Evolutionary conservation across 2,113 vertebrate species (phyloP), one percentile per base, ranked within the genome.

Genomic region (Alexandromys fortis): DNA sequence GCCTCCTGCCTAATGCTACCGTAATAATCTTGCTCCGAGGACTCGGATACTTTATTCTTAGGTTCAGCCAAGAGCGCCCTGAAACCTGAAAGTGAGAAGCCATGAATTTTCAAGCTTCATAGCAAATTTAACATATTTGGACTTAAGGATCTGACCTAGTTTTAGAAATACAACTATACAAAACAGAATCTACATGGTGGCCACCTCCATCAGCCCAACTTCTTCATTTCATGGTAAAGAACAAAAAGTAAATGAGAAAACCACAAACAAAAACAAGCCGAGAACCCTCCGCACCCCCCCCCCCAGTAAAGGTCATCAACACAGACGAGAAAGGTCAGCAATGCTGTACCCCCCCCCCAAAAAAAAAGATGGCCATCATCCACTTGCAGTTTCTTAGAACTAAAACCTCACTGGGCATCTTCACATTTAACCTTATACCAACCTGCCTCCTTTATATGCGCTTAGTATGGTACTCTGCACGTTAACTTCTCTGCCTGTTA

Each of bases 61-160:
- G 99, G 99, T 97, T 99, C 99, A 92, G 99, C 99, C 98, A 99
- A 98, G 96, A 99, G 99, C 86, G 99, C 99, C 94, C 99, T 99
- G 98, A 99, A 99, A 97, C 99, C 99, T 99, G 95, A 94, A 98
- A 98, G 77, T 94, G 92, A 97, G 10, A 98, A 86, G 0, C 86
- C 30, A 97, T n/a, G 70, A 17, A 90, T 49, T 1, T 96, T 90
- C 22, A 96, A 85, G 35, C 22, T 94, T 65, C 4, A 96, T 26
- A 94, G 52, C 24, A 94, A 86, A 97, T 26, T 65, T 92, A 61
- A 65, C 42, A 85, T 38, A 90, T 16, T 45, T 78, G 7, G 76
- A 89, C 63, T 55, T 11, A 83, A 42, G 21, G 94, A 65, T 58
- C 24, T 88, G 38, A 88, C n/a, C 91, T 90, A 94, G 26, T 21